These are phyloP conservation scores for Anodontia alba DNA, from an alignment of 2,888 invertebrate species.

Conservation along the genomic window DNA sequence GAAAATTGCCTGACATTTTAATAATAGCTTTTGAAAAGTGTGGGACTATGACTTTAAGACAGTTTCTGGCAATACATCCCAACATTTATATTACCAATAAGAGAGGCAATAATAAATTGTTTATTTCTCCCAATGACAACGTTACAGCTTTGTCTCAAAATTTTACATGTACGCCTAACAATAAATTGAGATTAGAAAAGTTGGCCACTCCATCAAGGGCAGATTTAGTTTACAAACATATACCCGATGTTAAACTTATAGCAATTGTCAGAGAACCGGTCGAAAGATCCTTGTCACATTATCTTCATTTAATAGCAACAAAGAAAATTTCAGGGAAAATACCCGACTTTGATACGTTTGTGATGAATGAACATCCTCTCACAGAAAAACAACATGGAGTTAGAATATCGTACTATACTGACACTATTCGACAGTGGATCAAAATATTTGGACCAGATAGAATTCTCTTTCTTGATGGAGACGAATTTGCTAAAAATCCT, in stretches of 20 bases:
- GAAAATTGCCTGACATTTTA: background rate
- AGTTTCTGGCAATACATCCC: background rate
- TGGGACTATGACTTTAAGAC: background rate
- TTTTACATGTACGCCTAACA: background rate
- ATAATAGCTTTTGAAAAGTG: constrained; percentile 1
- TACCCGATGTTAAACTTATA: background rate
- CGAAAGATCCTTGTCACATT: background rate
- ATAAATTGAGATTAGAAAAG: background rate
- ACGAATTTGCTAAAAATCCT: background rate
- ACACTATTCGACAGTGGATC: background rate
- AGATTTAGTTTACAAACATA: background rate
- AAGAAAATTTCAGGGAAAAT: too few relatives aligned
- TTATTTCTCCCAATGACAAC: background rate
- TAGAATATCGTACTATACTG: background rate
- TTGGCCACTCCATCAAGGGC: background rate
- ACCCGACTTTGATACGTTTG: background rate
- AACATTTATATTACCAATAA: background rate
- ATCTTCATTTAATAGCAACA: background rate
- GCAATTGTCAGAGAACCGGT: background rate
- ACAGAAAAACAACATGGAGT: background rate
- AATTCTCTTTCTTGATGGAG: background rate
- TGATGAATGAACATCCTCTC: background rate
- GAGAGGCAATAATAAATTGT: background rate
- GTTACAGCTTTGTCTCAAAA: background rate
- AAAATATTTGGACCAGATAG: background rate